These are phyloP conservation scores for Acrocephalus arundinaceus DNA, from an alignment of 2,113 vertebrate species.

Conservation along the genomic window DNA sequence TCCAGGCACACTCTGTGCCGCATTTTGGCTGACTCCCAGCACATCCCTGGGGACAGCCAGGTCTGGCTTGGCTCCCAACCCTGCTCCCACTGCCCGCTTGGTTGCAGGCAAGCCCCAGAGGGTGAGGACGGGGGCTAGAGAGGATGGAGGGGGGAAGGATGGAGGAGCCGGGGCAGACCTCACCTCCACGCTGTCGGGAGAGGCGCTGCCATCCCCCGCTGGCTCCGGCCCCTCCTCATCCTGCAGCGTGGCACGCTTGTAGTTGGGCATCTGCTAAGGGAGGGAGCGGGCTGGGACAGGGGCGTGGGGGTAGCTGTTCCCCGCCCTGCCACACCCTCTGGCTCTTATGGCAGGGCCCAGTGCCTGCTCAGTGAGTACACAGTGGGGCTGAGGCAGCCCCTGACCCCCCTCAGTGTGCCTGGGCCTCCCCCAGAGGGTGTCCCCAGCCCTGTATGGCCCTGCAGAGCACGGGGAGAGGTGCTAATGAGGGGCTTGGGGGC, in stretches of 20 bases:
- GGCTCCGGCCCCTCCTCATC: constrained; percentile 86
- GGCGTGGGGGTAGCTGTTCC: not conserved
- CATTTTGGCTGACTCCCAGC: constrained; percentile 32
- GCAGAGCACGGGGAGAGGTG: not conserved
- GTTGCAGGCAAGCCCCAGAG: not conserved
- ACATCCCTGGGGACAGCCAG: not conserved
- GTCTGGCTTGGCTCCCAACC: not conserved
- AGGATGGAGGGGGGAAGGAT: not conserved
- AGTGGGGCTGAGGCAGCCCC: not conserved
- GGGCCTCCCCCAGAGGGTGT: not conserved
- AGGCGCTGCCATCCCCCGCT: constrained; percentile 76
- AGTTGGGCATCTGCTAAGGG: constrained; percentile 89
- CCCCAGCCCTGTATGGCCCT: not conserved
- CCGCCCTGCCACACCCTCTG: not conserved
- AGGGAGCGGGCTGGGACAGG: not conserved
- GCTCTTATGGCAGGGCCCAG: not conserved
- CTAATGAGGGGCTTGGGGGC: not conserved
- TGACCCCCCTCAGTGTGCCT: not conserved
- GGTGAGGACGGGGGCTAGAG: not conserved
- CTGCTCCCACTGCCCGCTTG: not conserved
- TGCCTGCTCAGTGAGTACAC: not conserved
- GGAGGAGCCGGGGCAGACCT: not conserved
- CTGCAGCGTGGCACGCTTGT: constrained; percentile 90
- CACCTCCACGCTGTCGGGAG: constrained; percentile 89
- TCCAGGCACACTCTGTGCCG: not conserved